Conservation (phyloP, 2,888 invertebrate species). For the Sarcophaga rosellei region DNA sequence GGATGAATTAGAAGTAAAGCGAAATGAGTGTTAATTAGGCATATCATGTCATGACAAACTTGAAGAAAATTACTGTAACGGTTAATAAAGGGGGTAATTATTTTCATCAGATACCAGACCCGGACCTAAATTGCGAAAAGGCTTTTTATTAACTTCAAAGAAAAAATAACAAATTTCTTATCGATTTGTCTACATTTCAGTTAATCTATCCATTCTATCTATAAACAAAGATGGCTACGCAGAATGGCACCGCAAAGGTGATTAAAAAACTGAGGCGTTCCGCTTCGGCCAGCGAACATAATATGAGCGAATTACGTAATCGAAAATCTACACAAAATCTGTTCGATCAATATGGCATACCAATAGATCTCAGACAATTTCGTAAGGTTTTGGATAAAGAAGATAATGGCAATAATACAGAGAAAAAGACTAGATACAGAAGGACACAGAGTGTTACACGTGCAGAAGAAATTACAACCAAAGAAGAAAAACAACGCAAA, state of each 20-base stretch:
- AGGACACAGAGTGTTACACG: slow-evolving; percentile 93
- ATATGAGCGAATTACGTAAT: slow-evolving; percentile 74
- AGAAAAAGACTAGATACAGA: slow-evolving; percentile 85
- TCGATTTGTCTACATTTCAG: not conserved
- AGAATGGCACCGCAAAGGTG: slow-evolving; percentile 70
- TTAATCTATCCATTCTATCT: not conserved
- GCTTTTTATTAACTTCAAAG: too few species aligned
- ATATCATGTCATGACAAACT: too few species aligned
- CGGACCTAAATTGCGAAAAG: too few species aligned
- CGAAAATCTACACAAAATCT: slow-evolving; percentile 76
- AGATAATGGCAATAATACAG: slow-evolving; percentile 74
- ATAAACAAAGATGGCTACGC: slow-evolving; percentile 60
- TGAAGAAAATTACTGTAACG: too few species aligned
- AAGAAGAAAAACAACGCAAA: slow-evolving; percentile 89
- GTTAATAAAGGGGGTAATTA: too few species aligned
- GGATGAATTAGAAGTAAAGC: too few species aligned
- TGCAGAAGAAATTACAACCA: slow-evolving; percentile 92
- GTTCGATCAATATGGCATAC: slow-evolving; percentile 76
- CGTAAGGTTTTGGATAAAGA: slow-evolving; percentile 76
- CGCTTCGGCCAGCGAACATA: slow-evolving; percentile 77
- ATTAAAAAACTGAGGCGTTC: slow-evolving; percentile 75
- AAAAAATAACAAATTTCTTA: too few species aligned
- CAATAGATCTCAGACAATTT: slow-evolving; percentile 75
- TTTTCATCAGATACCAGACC: too few species aligned
- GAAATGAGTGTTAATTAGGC: too few species aligned